Evolutionary conservation across 2,797 vertebrate genomes (phyloP).

Genomic region (Antennarius maculatus): DNA sequence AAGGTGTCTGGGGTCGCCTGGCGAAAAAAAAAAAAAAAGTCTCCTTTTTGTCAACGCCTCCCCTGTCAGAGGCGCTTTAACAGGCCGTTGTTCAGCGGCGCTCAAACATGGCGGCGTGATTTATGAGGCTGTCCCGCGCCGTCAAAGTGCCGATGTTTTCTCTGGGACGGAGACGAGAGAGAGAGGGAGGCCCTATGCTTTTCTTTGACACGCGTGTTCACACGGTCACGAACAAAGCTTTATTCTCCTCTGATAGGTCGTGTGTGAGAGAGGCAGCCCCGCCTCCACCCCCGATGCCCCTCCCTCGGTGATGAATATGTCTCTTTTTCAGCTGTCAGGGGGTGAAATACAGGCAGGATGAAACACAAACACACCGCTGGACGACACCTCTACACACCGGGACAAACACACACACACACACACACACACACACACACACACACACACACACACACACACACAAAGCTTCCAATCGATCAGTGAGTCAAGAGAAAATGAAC

Average conservation of each 20-base stretch:
- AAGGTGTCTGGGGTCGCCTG: conserved; percentile 46
- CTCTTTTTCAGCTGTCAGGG: conserved; percentile 25
- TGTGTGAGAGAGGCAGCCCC: conserved; percentile 40
- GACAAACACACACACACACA: neutral
- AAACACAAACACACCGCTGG: conserved; percentile 29
- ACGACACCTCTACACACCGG: conserved; percentile 1
- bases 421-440: neutral
- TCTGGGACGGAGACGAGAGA: conserved; percentile 33
- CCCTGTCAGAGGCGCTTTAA: conserved; percentile 61
- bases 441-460: neutral
- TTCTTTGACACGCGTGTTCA: conserved; percentile 68
- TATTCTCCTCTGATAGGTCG: conserved; percentile 63
- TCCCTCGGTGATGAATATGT: conserved; percentile 38
- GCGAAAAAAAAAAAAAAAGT: conserved; percentile 45
- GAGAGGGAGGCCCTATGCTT: conserved; percentile 54
- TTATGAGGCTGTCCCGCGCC: conserved; percentile 64
- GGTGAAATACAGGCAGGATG: conserved; percentile 34
- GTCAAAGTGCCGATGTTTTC: conserved; percentile 68
- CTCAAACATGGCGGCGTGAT: conserved; percentile 66
- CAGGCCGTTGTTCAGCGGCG: conserved; percentile 43
- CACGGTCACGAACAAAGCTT: conserved; percentile 71
- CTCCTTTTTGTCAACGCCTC: conserved; percentile 22
- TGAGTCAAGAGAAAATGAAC: too few relatives aligned
- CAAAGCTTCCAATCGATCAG: too few relatives aligned
- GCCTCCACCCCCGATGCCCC: conserved; percentile 4